phyloP scores from a whole-genome alignment of 2,888 invertebrate species.

The Erannis defoliaria region DNA sequence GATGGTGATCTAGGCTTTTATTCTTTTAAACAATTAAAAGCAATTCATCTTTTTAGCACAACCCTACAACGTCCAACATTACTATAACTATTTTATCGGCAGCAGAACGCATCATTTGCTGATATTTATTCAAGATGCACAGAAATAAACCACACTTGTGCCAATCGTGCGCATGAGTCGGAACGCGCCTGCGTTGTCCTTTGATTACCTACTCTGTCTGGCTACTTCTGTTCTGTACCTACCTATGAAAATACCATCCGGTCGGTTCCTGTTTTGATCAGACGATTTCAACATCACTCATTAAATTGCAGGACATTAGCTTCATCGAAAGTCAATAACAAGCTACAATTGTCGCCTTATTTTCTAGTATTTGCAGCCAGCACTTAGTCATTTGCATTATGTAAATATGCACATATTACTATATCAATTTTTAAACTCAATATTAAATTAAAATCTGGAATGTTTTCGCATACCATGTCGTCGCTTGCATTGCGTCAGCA shows the following conservation, averaged over 20 bases:
- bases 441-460: not conserved
- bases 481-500: constrained; percentile 5
- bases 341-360: too few species aligned
- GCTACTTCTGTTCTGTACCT: constrained; percentile 8
- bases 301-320: too few species aligned
- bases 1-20: too few species aligned
- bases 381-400: too few species aligned
- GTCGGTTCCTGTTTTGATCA: too few species aligned
- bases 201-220: constrained; percentile 32
- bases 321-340: too few species aligned
- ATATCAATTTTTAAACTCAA: not conserved
- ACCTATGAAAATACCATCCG: not conserved
- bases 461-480: not conserved
- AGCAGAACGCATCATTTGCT: constrained; percentile 51
- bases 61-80: constrained; percentile 2
- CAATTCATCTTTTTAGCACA: not conserved
- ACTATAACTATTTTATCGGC: constrained; percentile 19
- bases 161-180: constrained; percentile 51
- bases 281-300: too few species aligned
- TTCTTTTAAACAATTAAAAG: not conserved
- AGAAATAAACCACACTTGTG: constrained; percentile 61
- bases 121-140: constrained; percentile 50
- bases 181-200: constrained; percentile 42
- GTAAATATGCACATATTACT: not conserved
- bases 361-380: too few species aligned